Percentiles rank a stretch among this genome's conserved stretches.
phyloP scores from a whole-genome alignment of 2,888 invertebrate genomes.

The Agrotis puta region DNA sequence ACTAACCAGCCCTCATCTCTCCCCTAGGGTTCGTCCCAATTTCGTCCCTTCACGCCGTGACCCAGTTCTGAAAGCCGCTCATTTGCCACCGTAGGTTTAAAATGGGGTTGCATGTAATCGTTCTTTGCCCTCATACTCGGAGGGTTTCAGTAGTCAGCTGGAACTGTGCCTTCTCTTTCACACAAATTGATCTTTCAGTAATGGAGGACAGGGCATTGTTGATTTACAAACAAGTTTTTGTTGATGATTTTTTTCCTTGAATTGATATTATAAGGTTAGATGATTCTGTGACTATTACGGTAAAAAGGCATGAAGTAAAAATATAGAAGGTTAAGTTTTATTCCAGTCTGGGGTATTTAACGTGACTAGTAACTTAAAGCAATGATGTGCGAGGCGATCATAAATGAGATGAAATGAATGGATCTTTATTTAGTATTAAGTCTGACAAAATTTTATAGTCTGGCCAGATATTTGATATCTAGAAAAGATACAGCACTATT shows the following conservation, averaged over 20 bases:
- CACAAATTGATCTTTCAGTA: slow-evolving; percentile 57
- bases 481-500: background rate
- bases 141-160: slow-evolving; percentile 68
- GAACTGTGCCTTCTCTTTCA: slow-evolving; percentile 70
- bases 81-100: slow-evolving; percentile 85
- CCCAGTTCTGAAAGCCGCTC: slow-evolving; percentile 87
- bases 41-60: slow-evolving; percentile 87
- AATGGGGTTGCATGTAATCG: slow-evolving; percentile 87
- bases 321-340: background rate
- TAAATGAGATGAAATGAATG: background rate
- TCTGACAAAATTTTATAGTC: background rate
- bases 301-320: background rate
- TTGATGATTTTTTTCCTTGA: slow-evolving; percentile 9
- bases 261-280: slow-evolving; percentile 9
- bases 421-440: background rate
- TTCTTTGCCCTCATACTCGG: slow-evolving; percentile 78
- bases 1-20: slow-evolving; percentile 75
- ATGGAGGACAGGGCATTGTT: slow-evolving; percentile 39
- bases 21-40: slow-evolving; percentile 87
- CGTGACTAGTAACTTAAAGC: slow-evolving; percentile 10
- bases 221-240: slow-evolving; percentile 41
- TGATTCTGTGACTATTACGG: background rate
- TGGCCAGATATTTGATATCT: background rate
- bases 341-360: background rate
- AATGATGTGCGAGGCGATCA: background rate